Evolutionary conservation across 2,113 vertebrate species (phyloP).

Genomic region (Caranx ignobilis): DNA sequence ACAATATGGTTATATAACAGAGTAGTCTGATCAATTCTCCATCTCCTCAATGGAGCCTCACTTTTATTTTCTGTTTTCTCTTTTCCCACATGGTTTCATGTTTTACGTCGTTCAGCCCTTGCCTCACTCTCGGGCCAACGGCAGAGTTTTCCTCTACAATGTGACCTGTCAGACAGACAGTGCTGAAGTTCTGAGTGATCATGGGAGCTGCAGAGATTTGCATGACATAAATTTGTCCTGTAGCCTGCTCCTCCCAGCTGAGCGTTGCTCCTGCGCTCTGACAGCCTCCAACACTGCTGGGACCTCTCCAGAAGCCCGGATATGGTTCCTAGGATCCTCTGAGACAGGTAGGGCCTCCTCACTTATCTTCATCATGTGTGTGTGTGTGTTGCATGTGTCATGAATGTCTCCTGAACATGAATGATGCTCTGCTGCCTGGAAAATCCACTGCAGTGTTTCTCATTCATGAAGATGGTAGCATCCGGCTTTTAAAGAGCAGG

Average conservation of each 20-base stretch:
- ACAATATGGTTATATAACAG: neutral
- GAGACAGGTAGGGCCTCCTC: slow-evolving; percentile 48
- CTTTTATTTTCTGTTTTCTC: neutral
- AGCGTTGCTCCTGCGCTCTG: slow-evolving; percentile 62
- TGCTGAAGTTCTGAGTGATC: neutral
- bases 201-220: slow-evolving; percentile 59
- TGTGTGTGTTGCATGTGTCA: too few species aligned
- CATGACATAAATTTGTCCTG: slow-evolving; percentile 49
- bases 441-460: too few species aligned
- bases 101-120: slow-evolving; percentile 55
- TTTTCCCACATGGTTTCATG: slow-evolving; percentile 1
- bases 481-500: too few species aligned
- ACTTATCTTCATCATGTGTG: neutral
- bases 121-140: slow-evolving; percentile 60
- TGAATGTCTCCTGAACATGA: too few species aligned
- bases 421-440: too few species aligned
- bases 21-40: slow-evolving; percentile 1
- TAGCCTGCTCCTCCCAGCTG: slow-evolving; percentile 52
- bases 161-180: slow-evolving; percentile 59
- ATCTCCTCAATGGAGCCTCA: slow-evolving; percentile 5
- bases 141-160: slow-evolving; percentile 63
- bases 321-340: slow-evolving; percentile 49
- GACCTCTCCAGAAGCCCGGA: slow-evolving; percentile 59
- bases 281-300: slow-evolving; percentile 74
- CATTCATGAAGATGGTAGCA: too few species aligned